Conservation (phyloP, 2,888 invertebrate species). For the Aquatica leii region DNA sequence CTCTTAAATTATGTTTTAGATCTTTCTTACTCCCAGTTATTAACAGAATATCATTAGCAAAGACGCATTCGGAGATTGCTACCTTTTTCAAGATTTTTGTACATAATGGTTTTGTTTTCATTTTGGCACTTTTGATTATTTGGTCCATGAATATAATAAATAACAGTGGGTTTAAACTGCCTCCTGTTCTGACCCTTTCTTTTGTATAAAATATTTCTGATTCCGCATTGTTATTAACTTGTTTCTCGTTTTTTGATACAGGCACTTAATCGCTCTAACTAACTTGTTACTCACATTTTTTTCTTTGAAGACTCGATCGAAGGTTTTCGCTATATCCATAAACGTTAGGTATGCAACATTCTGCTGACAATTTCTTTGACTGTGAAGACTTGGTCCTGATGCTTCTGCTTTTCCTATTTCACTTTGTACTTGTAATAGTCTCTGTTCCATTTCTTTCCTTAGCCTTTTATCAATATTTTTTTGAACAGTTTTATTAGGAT, state of each 20-base stretch:
- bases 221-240: constrained; percentile 15
- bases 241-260: neutral
- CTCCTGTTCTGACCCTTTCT: constrained; percentile 24
- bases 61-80: constrained; percentile 14
- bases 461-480: constrained; percentile 22
- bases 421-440: constrained; percentile 27
- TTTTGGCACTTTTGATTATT: constrained; percentile 6
- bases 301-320: constrained; percentile 27
- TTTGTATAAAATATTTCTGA: constrained; percentile 17
- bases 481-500: constrained; percentile 23
- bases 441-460: constrained; percentile 19
- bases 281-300: constrained; percentile 23
- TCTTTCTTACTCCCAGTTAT: constrained; percentile 5
- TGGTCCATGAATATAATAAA: constrained; percentile 13
- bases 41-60: constrained; percentile 10
- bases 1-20: neutral
- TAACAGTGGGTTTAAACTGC: constrained; percentile 18
- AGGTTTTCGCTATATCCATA: constrained; percentile 32
- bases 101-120: neutral
- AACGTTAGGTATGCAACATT: constrained; percentile 21
- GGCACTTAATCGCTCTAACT: constrained; percentile 21
- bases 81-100: neutral
- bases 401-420: constrained; percentile 22
- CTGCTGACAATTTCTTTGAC: constrained; percentile 25
- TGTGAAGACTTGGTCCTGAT: constrained; percentile 32